phyloP scores from a whole-genome alignment of 2,113 vertebrate species.

The Channa maculata region DNA sequence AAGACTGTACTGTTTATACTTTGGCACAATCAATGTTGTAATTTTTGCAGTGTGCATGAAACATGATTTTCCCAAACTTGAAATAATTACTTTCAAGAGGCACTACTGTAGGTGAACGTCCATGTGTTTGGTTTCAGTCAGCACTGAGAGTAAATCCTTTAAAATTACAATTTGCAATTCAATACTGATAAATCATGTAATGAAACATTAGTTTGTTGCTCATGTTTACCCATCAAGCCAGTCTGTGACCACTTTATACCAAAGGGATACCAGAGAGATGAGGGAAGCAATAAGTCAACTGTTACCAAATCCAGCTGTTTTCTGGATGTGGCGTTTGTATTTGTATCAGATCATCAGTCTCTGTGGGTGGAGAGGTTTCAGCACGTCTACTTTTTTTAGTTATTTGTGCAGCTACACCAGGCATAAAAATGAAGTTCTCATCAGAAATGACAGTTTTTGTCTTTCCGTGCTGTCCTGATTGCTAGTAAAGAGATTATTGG shows the following conservation, averaged over 20 bases:
- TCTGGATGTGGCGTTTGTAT: constrained; percentile 8
- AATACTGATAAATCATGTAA: not conserved
- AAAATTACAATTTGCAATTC: not conserved
- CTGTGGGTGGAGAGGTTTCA: constrained; percentile 30
- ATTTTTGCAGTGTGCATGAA: not conserved
- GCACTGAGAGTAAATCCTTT: not conserved
- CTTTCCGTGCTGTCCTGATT: too few species aligned
- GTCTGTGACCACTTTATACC: constrained; percentile 16
- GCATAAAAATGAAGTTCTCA: not conserved
- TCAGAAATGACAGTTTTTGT: not conserved
- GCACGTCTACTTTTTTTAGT: constrained; percentile 17
- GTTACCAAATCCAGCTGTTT: constrained; percentile 24
- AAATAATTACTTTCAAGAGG: not conserved
- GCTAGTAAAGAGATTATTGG: not conserved
- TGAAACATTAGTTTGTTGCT: not conserved
- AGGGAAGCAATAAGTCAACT: not conserved
- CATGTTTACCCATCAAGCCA: not conserved
- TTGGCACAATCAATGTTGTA: not conserved
- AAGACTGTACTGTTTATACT: not conserved
- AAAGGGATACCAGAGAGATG: constrained; percentile 45
- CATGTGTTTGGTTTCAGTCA: not conserved
- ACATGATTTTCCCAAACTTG: not conserved
- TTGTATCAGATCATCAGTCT: not conserved
- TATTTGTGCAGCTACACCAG: not conserved
- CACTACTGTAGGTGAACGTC: not conserved